A percentile compares a stretch with the other conserved stretches of the same genome.
These are phyloP conservation scores for Octopus sinensis DNA, from an alignment of 1,140 invertebrate species.

Conservation along the genomic window DNA sequence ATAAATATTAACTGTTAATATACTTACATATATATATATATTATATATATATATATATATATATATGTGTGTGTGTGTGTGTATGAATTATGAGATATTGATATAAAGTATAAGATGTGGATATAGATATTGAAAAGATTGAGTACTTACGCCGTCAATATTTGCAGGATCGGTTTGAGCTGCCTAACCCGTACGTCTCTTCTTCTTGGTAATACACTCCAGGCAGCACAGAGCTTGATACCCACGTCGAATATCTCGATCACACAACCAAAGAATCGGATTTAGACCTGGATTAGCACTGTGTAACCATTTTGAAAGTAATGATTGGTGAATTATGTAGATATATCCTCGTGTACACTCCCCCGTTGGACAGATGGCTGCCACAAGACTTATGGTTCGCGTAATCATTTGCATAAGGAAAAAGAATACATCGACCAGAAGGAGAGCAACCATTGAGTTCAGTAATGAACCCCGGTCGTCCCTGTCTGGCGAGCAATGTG, in stretches of 20 bases:
- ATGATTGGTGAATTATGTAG: neutral
- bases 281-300: constrained; percentile 11
- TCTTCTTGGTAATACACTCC: constrained; percentile 11
- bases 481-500: constrained; percentile 7
- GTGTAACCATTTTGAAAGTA: constrained; percentile 10
- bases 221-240: constrained; percentile 11
- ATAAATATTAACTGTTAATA: too few relatives aligned
- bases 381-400: constrained; percentile 11
- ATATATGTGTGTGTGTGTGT: neutral
- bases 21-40: too few relatives aligned
- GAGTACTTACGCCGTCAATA: constrained; percentile 1
- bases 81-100: neutral
- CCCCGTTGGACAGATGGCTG: neutral
- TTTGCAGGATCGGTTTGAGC: neutral
- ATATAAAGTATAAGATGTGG: neutral
- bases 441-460: constrained; percentile 11
- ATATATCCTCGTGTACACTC: neutral
- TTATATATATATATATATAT: too few relatives aligned
- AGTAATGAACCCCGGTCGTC: constrained; percentile 1
- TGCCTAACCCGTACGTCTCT: neutral
- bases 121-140: neutral
- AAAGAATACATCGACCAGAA: constrained; percentile 9
- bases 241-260: constrained; percentile 2
- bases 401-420: constrained; percentile 15
- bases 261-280: constrained; percentile 13